Percentiles rank a stretch among this genome's conserved stretches.
phyloP scores from a whole-genome alignment of 2,113 vertebrate genomes.

The Channa maculata region DNA sequence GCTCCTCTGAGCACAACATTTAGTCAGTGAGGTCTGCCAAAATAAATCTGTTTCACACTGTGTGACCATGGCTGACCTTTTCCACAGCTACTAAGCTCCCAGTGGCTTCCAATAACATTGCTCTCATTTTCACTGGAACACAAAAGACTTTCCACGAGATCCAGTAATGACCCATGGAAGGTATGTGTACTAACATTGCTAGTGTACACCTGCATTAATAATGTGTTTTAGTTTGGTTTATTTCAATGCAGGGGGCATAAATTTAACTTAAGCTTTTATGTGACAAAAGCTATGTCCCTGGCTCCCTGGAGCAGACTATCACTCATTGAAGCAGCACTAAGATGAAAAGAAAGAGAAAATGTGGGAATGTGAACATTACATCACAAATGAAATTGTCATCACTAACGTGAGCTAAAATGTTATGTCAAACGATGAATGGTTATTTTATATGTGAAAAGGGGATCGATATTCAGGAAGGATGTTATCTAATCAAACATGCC shows the following conservation, averaged over 20 bases:
- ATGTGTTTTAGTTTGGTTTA: conserved; percentile 11
- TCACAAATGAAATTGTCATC: too few species aligned
- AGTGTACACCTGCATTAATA: conserved; percentile 8
- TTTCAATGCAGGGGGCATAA: not conserved
- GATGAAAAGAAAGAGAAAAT: not conserved
- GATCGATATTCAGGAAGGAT: too few species aligned
- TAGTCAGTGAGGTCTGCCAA: not conserved
- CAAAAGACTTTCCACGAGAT: conserved; percentile 48
- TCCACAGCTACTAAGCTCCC: conserved; percentile 32
- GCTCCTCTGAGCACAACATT: not conserved
- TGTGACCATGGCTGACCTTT: conserved; percentile 28
- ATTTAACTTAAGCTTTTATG: conserved; percentile 6
- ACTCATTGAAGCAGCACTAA: not conserved
- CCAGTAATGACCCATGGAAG: conserved; percentile 37
- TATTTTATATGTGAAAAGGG: too few species aligned
- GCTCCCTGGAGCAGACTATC: not conserved
- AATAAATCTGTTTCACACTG: conserved; percentile 1
- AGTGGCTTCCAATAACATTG: conserved; percentile 12
- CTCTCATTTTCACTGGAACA: conserved; percentile 46
- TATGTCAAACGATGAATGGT: too few species aligned
- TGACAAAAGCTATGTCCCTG: not conserved
- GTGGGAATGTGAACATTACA: too few species aligned
- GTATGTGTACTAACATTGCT: conserved; percentile 25
- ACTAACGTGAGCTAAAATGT: too few species aligned
- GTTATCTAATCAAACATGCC: too few species aligned